Base-by-base conservation (phyloP, 2,888 invertebrate species). In the Trichopoda pennipes region DNA sequence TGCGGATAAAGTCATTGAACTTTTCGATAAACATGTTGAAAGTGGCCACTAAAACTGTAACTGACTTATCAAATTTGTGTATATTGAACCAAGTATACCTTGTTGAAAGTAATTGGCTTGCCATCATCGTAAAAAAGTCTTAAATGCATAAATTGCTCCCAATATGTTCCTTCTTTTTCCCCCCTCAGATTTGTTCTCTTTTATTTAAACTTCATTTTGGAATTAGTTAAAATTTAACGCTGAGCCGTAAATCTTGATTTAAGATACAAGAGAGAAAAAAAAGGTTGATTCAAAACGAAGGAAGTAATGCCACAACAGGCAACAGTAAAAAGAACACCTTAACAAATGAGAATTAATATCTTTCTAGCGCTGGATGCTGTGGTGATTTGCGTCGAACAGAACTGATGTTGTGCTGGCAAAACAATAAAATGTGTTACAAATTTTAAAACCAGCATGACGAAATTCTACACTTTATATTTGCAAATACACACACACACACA, bases 371-470 rank as follows among this genome's bases (percentile, higher is more conserved):
- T 68, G 75, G 76, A 16, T 68, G 66, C 64, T 72, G 42, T 53
- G 60, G 63, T 64, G 60, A 75, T 68, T 74, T 64, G 49, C 12
- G 21, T 58, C 16, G 19, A 10, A 49, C 47, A 47, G 69, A 47
- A 49, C 47, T 70, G 63, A 44, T 61, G 78, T 60, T 60, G 61
- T 73, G 79, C 63, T 77, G 73, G 81, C 69, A 51, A 72, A 79
- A 72, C 75, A 82, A 72, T 82, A 76, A 79, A 82, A 82, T 82
- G 70, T 82, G 82, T 82, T 82, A 82, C 82, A 82, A 82, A 82
- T 82, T 82, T 78, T 70, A 61, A 81, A 82, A 82, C 82, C 82
- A 82, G 82, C 82, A 82, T 82, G 82, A 82, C 82, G 82, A 82
- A 82, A 82, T 75, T 82, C 79, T 75, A 79, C 61, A 72, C 75